Percentiles rank a stretch among this genome's conserved stretches.
These are phyloP conservation scores for Spea bombifrons DNA, from an alignment of 2,113 vertebrate genomes.

Conservation along the genomic window DNA sequence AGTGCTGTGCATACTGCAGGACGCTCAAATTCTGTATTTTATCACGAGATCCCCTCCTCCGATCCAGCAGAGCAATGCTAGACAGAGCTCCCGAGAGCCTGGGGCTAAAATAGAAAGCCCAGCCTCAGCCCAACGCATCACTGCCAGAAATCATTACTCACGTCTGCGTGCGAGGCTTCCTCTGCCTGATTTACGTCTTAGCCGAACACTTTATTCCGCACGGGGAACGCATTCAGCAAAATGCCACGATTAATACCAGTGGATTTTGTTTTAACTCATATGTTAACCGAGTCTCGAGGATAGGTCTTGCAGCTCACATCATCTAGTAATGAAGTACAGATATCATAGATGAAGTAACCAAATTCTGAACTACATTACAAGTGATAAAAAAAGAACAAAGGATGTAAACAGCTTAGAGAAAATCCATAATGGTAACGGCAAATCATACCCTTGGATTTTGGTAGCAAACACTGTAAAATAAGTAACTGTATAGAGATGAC, in stretches of 20 bases:
- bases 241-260: not conserved
- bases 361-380: too few species aligned
- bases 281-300: too few species aligned
- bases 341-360: too few species aligned
- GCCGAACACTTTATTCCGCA: not conserved
- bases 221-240: not conserved
- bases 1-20: conserved; percentile 32
- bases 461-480: too few species aligned
- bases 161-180: conserved; percentile 17
- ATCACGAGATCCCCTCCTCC: conserved; percentile 6
- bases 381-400: too few species aligned
- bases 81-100: not conserved
- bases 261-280: not conserved
- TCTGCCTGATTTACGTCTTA: conserved; percentile 7
- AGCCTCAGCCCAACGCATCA: conserved; percentile 20
- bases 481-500: too few species aligned
- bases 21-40: conserved; percentile 9
- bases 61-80: not conserved
- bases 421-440: too few species aligned
- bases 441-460: too few species aligned
- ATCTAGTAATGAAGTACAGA: too few species aligned
- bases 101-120: conserved; percentile 29
- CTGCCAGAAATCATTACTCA: conserved; percentile 41
- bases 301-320: too few species aligned
- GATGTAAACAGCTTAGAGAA: too few species aligned